A percentile compares a stretch with the other conserved stretches of the same genome.
These are phyloP conservation scores for Paramormyrops kingsleyae DNA, from an alignment of 2,113 vertebrate species.

Conservation along the genomic window DNA sequence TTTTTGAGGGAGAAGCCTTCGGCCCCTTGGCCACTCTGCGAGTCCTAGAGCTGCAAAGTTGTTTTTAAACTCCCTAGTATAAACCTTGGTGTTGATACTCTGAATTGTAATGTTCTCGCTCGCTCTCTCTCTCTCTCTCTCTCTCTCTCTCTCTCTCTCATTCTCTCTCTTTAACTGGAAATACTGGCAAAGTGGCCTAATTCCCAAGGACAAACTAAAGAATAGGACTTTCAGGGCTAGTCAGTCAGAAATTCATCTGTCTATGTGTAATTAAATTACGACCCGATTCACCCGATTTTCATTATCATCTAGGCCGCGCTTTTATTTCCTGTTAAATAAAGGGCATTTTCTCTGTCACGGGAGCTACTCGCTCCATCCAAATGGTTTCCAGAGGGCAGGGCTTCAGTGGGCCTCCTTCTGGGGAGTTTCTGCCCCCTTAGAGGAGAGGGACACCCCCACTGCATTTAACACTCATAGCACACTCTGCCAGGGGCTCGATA, in stretches of 20 bases:
- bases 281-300: neutral
- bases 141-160: neutral
- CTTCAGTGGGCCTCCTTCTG: neutral
- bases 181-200: neutral
- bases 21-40: neutral
- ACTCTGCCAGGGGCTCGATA: neutral
- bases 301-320: neutral
- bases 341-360: neutral
- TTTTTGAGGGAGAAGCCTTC: neutral
- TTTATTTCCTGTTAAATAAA: neutral
- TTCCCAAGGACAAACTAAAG: constrained; percentile 7
- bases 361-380: neutral
- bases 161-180: neutral
- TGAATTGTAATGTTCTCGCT: neutral
- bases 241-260: constrained; percentile 4
- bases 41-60: neutral
- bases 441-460: neutral
- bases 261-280: neutral
- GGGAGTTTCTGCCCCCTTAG: neutral
- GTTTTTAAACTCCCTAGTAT: neutral
- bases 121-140: neutral
- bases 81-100: neutral
- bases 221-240: neutral
- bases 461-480: neutral
- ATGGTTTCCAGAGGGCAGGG: neutral